Evolutionary conservation across 92 coral and sea anemone species (phyloP).

Genomic region (Scolanthus callimorphus): DNA sequence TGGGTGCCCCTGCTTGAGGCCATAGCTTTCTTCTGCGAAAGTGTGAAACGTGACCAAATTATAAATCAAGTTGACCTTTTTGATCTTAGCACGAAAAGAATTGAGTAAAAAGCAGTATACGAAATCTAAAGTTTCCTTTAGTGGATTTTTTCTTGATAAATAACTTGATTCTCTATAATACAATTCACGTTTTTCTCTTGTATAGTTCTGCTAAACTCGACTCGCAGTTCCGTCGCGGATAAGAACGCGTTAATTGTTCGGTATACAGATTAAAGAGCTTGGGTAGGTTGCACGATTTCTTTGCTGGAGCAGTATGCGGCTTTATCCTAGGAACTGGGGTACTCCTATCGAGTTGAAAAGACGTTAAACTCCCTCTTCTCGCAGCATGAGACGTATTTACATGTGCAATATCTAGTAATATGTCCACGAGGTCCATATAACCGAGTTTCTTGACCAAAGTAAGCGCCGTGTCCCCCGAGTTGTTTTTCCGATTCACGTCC

Average conservation of each 20-base stretch:
- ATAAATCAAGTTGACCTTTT: too few species aligned
- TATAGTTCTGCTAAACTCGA: constrained; percentile 1
- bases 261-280: constrained; percentile 72
- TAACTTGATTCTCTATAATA: too few species aligned
- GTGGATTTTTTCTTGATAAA: too few species aligned
- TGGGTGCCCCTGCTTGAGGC: too few species aligned
- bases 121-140: too few species aligned
- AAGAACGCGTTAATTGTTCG: constrained; percentile 81
- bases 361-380: constrained; percentile 7
- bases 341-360: background rate
- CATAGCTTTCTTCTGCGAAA: too few species aligned
- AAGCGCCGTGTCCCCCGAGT: constrained; percentile 65
- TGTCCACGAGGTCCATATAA: constrained; percentile 56
- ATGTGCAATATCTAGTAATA: constrained; percentile 65
- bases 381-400: constrained; percentile 4
- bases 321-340: constrained; percentile 15
- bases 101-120: too few species aligned
- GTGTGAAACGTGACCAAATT: too few species aligned
- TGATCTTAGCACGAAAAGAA: too few species aligned
- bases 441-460: constrained; percentile 45
- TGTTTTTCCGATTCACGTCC: constrained; percentile 68
- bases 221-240: constrained; percentile 37
- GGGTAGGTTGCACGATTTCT: constrained; percentile 64
- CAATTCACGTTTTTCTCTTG: too few species aligned
- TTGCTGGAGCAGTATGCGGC: constrained; percentile 12